These are phyloP conservation scores for Gryon sp. DNA, from an alignment of 1,140 invertebrate species.

Conservation along the genomic window DNA sequence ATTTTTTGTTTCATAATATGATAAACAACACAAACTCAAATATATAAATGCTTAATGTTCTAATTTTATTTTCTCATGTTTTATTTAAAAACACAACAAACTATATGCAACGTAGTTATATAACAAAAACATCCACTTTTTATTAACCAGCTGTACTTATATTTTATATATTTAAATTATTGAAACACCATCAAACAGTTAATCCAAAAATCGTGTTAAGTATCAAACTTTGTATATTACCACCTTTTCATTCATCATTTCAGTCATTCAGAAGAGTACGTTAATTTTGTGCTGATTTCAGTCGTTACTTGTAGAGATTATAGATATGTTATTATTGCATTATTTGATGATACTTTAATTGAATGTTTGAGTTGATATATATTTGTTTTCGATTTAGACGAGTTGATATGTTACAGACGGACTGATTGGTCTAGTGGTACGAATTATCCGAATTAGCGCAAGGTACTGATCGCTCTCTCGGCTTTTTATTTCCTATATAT, in stretches of 20 bases:
- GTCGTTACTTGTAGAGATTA: no score
- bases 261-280: no score
- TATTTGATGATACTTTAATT: no score
- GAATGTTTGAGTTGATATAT: neutral
- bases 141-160: neutral
- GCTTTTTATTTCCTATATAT: conserved; percentile 21
- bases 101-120: neutral
- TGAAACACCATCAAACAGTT: neutral
- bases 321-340: no score
- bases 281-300: no score
- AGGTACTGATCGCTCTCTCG: conserved; percentile 22
- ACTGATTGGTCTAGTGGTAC: neutral
- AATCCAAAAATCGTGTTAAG: no score
- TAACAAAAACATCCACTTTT: conserved; percentile 1
- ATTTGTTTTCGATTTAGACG: neutral
- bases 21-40: neutral
- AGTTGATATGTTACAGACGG: neutral
- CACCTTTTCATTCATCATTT: no score
- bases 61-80: neutral
- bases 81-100: neutral
- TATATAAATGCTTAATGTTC: no score
- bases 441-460: conserved; percentile 31
- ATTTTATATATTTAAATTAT: no score
- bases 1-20: conserved; percentile 12
- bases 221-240: no score